Evolutionary conservation across 1,140 invertebrate genomes (phyloP).

Genomic region (Manduca sexta): DNA sequence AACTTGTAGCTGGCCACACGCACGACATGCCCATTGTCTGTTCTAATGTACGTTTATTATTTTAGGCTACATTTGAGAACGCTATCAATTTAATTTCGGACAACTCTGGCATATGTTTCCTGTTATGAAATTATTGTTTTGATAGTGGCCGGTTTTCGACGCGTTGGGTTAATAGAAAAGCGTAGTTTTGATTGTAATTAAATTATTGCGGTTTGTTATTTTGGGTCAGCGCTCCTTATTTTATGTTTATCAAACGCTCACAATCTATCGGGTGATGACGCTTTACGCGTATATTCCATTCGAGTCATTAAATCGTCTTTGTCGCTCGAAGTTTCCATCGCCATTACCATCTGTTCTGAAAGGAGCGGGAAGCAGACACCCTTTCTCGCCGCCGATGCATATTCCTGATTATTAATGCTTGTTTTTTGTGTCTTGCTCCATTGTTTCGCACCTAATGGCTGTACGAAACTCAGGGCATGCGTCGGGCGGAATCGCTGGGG

Average conservation of each 20-base stretch:
- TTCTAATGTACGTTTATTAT: constrained; percentile 24
- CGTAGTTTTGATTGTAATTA: too few species aligned
- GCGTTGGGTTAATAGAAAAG: too few species aligned
- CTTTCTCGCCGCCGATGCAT: constrained; percentile 53
- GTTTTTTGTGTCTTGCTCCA: constrained; percentile 66
- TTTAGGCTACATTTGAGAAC: constrained; percentile 40
- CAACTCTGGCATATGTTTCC: too few species aligned
- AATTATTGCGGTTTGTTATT: constrained; percentile 3
- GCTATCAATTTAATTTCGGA: constrained; percentile 32
- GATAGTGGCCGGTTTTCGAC: too few species aligned
- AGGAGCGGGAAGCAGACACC: constrained; percentile 31
- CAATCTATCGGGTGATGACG: too few species aligned
- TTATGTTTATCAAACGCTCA: too few species aligned
- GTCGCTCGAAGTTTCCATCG: constrained; percentile 34
- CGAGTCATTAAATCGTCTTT: constrained; percentile 35
- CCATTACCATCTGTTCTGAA: constrained; percentile 32
- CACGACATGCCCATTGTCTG: constrained; percentile 24
- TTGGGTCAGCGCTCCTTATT: too few species aligned
- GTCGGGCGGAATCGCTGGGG: constrained; percentile 58
- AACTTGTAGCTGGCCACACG: constrained; percentile 27
- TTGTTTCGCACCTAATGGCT: constrained; percentile 60
- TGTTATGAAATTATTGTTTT: too few species aligned
- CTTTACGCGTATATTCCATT: constrained; percentile 11
- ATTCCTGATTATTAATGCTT: constrained; percentile 69
- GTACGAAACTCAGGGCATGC: constrained; percentile 55